Evolutionary conservation across 1,140 invertebrate genomes (phyloP).

Genomic region (Sinonovacula constricta): DNA sequence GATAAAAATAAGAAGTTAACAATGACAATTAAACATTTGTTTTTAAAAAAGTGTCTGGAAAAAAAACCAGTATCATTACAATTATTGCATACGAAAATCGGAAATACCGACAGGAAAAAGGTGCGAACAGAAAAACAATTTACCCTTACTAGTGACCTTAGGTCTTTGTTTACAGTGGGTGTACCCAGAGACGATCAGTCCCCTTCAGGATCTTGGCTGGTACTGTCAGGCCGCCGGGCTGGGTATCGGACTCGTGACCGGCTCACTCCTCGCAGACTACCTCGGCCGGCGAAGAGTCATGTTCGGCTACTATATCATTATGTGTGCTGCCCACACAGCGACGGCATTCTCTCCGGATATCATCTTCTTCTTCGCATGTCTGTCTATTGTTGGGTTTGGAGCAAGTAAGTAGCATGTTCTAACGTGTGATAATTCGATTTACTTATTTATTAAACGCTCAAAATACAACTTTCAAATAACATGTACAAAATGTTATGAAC

Average conservation of each 20-base stretch:
- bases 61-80: too few relatives aligned
- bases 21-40: too few relatives aligned
- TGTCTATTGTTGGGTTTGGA: conserved; percentile 11
- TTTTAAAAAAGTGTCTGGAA: too few relatives aligned
- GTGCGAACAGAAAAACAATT: too few relatives aligned
- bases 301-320: conserved; percentile 8
- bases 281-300: conserved; percentile 21
- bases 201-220: background rate
- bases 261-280: conserved; percentile 21
- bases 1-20: too few relatives aligned
- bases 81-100: too few relatives aligned
- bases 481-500: too few relatives aligned
- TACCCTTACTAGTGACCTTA: too few relatives aligned
- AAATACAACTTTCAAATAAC: too few relatives aligned
- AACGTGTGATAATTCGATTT: too few relatives aligned
- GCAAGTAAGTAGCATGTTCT: conserved; percentile 28
- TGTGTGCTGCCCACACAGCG: conserved; percentile 13
- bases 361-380: conserved; percentile 25
- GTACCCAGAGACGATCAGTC: background rate
- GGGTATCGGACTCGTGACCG: conserved; percentile 14
- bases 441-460: too few relatives aligned
- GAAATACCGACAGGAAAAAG: too few relatives aligned
- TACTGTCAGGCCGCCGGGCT: conserved; percentile 31
- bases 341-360: background rate
- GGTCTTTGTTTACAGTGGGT: conserved; percentile 42